Evolutionary conservation across 2,113 vertebrate species (phyloP).

Genomic region (Polypterus bichir): DNA sequence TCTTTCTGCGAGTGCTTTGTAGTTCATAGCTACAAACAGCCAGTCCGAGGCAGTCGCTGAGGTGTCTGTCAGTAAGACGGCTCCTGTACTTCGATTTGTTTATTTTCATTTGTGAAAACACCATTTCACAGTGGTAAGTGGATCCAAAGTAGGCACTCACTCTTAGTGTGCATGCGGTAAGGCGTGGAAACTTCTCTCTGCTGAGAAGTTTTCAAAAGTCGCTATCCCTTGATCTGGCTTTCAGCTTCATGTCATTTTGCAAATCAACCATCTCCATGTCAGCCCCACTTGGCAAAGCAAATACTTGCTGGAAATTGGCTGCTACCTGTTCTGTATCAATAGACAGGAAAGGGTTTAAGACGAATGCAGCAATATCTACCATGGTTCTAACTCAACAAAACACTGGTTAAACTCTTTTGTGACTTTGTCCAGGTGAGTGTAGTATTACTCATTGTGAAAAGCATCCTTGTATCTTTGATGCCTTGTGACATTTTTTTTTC

Average conservation of each 20-base stretch:
- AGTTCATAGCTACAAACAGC: conserved; percentile 14
- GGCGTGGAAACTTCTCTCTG: conserved; percentile 9
- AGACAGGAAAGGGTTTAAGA: conserved; percentile 14
- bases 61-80: neutral
- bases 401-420: conserved; percentile 8
- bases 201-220: conserved; percentile 14
- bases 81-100: conserved; percentile 15
- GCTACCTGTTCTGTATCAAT: conserved; percentile 13
- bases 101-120: conserved; percentile 18
- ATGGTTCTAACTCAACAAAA: neutral
- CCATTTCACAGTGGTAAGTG: conserved; percentile 11
- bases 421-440: conserved; percentile 14
- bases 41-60: neutral
- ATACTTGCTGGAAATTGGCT: conserved; percentile 20
- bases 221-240: conserved; percentile 11
- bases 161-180: conserved; percentile 7
- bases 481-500: too few relatives aligned
- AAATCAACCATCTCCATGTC: conserved; percentile 17
- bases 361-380: conserved; percentile 13
- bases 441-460: conserved; percentile 6
- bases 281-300: conserved; percentile 17
- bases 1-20: conserved; percentile 7
- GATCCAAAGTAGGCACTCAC: conserved; percentile 15
- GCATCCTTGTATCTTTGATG: too few relatives aligned
- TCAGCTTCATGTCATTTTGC: conserved; percentile 16